phyloP scores from a whole-genome alignment of 1,140 invertebrate species.

The Venturia canescens region DNA sequence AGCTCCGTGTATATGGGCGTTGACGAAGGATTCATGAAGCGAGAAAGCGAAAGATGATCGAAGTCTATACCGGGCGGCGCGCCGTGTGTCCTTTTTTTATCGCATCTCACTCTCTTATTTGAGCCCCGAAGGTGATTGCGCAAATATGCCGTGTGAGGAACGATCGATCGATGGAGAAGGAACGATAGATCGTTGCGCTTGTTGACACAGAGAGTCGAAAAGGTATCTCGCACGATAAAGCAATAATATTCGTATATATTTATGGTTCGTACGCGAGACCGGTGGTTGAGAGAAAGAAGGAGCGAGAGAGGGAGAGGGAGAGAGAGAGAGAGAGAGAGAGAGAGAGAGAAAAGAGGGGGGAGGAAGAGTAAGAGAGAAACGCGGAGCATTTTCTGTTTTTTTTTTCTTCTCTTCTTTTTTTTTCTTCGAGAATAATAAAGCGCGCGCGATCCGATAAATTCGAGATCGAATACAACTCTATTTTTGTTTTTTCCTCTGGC shows the following conservation, averaged over 20 bases:
- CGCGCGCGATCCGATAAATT: constrained; percentile 17
- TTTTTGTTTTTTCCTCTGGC: neutral
- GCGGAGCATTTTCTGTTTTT: neutral
- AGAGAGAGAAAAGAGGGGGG: too few relatives aligned
- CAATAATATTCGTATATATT: constrained; percentile 45
- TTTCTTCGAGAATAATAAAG: constrained; percentile 7
- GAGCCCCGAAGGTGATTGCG: neutral
- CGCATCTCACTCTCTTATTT: neutral
- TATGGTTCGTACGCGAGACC: neutral
- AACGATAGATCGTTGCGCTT: constrained; percentile 4
- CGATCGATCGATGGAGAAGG: constrained; percentile 17
- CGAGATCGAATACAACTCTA: constrained; percentile 3
- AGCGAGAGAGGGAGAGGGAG: too few relatives aligned
- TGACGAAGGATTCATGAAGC: constrained; percentile 37
- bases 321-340: too few relatives aligned
- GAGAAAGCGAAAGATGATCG: constrained; percentile 33
- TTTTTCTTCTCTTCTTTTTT: neutral
- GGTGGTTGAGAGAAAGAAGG: too few relatives aligned
- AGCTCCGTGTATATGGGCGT: constrained; percentile 28
- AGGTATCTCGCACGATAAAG: constrained; percentile 34
- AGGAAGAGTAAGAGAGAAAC: too few relatives aligned
- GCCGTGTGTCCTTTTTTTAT: constrained; percentile 5
- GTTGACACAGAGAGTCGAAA: constrained; percentile 15
- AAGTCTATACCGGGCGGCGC: too few relatives aligned
- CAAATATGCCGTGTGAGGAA: constrained; percentile 15